phyloP scores from a whole-genome alignment of 2,888 invertebrate species.

The Mimas tiliae region DNA sequence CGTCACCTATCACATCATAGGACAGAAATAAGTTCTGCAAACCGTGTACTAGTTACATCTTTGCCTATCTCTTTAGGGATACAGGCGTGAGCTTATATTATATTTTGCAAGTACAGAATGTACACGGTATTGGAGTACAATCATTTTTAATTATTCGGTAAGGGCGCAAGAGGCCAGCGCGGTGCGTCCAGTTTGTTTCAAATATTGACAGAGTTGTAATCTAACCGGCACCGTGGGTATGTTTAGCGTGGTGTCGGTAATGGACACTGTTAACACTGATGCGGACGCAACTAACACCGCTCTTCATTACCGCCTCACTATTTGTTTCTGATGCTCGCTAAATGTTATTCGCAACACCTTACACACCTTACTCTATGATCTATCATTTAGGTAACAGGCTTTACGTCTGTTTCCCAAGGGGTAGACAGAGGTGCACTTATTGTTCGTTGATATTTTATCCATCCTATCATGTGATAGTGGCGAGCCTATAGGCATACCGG shows the following conservation, averaged over 20 bases:
- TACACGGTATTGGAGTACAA: background rate
- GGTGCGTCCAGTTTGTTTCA: conserved; percentile 44
- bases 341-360: conserved; percentile 71
- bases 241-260: conserved; percentile 76
- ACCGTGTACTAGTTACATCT: too few relatives aligned
- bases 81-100: too few relatives aligned
- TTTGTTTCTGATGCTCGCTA: conserved; percentile 57
- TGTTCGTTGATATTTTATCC: too few relatives aligned
- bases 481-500: too few relatives aligned
- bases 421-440: too few relatives aligned
- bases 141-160: conserved; percentile 26
- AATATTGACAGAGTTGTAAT: conserved; percentile 82
- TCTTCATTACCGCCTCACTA: conserved; percentile 74
- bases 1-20: too few relatives aligned
- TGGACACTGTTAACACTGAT: conserved; percentile 68
- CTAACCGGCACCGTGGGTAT: conserved; percentile 64
- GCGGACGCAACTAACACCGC: conserved; percentile 42
- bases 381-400: too few relatives aligned
- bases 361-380: conserved; percentile 26
- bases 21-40: too few relatives aligned
- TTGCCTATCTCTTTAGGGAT: too few relatives aligned
- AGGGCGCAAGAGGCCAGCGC: background rate
- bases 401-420: too few relatives aligned
- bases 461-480: too few relatives aligned
- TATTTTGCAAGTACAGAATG: background rate